Conservation (phyloP, 2,797 vertebrate genomes). For the Clamator glandarius region DNA sequence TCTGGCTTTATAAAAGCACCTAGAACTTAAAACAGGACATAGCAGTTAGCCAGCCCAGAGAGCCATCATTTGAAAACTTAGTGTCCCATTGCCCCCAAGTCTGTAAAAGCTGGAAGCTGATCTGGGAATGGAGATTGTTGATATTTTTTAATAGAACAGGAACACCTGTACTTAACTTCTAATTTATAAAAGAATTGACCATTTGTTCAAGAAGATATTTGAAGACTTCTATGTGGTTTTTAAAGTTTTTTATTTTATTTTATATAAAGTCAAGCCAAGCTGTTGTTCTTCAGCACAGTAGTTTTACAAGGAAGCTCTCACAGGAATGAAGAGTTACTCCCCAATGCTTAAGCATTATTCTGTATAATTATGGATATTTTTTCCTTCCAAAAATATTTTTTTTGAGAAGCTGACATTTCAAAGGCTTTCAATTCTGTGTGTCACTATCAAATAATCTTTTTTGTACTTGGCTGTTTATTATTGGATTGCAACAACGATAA, state of each 20-base stretch:
- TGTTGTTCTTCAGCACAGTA: slow-evolving; percentile 51
- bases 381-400: slow-evolving; percentile 79
- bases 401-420: slow-evolving; percentile 83
- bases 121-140: background rate
- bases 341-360: slow-evolving; percentile 74
- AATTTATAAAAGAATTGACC: slow-evolving; percentile 61
- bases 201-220: slow-evolving; percentile 68
- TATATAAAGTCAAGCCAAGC: slow-evolving; percentile 67
- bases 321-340: slow-evolving; percentile 66
- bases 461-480: slow-evolving; percentile 85
- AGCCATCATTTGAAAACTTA: background rate
- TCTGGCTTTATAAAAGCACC: slow-evolving; percentile 3
- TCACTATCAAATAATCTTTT: slow-evolving; percentile 88
- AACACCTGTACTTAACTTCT: slow-evolving; percentile 65
- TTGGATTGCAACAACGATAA: slow-evolving; percentile 86
- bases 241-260: slow-evolving; percentile 21
- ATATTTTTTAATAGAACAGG: slow-evolving; percentile 36
- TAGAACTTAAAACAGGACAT: background rate
- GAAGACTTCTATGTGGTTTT: slow-evolving; percentile 58
- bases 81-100: slow-evolving; percentile 14
- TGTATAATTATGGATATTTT: slow-evolving; percentile 83
- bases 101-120: background rate
- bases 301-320: slow-evolving; percentile 70
- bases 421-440: slow-evolving; percentile 83
- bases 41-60: background rate